Base-by-base conservation (phyloP, 1,140 invertebrate species). In the Drosophila kepulauana region DNA sequence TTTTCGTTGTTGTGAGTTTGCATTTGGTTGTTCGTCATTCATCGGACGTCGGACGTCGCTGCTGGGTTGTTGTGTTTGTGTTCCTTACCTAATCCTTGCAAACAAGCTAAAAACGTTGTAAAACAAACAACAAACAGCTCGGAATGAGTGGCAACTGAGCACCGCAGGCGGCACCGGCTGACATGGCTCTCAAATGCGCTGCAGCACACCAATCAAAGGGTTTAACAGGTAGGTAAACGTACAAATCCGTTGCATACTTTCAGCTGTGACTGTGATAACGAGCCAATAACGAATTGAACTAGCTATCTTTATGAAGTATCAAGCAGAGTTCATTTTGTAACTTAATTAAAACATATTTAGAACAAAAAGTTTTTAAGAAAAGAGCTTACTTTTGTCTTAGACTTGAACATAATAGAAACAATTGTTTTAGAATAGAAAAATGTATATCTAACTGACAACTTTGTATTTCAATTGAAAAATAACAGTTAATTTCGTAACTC, bases 101-200 rank as follows among this genome's bases (percentile, higher is more conserved):
- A 88, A 88, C 84, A 89, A 88, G 84, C 78, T 82, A 88, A 89
- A 88, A 88, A 88, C 77, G 84, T 78, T 88, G 84, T 87, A 86
- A 87, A 88, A 88, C 84, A 86, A 86, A 86, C 82, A 66, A 71
- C 66, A 75, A 66, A 20, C 64, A 66, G 57, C 49, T 68, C 56
- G 59, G 58, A 69, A 63, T 79, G 75, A 65, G 76, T 76, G 65
- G 75, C 13, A 49, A 69, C 51, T 20, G 57, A 25, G 7, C 35
- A n/a, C 30, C 11, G 10, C 45, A 28, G 33, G 33, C 33, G 16
- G 20, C 20, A 20, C 0, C 7, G 54, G 54, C 33, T 38, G 13
- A 56, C 30, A 25, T 33, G 58, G 11, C 48, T 15, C 30, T 5
- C 7, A n/a, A 15, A 43, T 54, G 59, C 51, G n/a, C 64, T 48